phyloP scores from a whole-genome alignment of 2,113 vertebrate species.

The Leptobrachium leishanense region DNA sequence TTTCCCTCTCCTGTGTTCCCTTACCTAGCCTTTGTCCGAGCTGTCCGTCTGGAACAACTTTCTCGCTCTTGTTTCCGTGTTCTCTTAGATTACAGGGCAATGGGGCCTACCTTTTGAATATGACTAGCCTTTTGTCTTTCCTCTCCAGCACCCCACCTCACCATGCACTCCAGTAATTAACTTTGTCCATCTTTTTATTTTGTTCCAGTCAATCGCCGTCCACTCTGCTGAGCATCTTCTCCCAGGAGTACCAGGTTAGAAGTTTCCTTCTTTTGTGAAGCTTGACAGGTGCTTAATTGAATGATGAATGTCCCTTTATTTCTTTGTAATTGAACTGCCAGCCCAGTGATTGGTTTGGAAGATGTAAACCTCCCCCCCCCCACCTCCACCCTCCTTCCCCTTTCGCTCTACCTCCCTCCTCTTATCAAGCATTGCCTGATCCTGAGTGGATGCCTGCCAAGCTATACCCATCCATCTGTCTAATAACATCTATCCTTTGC shows the following conservation, averaged over 20 bases:
- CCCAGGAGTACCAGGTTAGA: slow-evolving; percentile 99
- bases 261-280: slow-evolving; percentile 99
- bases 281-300: slow-evolving; percentile 99
- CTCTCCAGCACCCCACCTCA: slow-evolving; percentile 31
- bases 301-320: slow-evolving; percentile 99
- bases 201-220: slow-evolving; percentile 99
- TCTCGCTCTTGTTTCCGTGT: slow-evolving; percentile 99
- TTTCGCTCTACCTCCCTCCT: slow-evolving; percentile 66
- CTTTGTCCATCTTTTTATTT: slow-evolving; percentile 99
- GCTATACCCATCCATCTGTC: slow-evolving; percentile 99
- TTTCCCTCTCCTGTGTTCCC: slow-evolving; percentile 51
- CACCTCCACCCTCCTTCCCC: slow-evolving; percentile 67
- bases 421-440: slow-evolving; percentile 85
- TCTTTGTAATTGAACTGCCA: slow-evolving; percentile 99
- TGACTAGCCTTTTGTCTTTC: slow-evolving; percentile 92
- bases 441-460: slow-evolving; percentile 98
- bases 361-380: slow-evolving; percentile 69
- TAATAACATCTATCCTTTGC: slow-evolving; percentile 99
- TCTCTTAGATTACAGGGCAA: slow-evolving; percentile 99
- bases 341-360: slow-evolving; percentile 99
- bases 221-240: slow-evolving; percentile 99
- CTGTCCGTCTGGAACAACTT: slow-evolving; percentile 99
- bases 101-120: slow-evolving; percentile 91
- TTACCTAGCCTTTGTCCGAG: slow-evolving; percentile 90
- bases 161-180: slow-evolving; percentile 99